Evolutionary conservation across 2,113 vertebrate species (phyloP).

Genomic region (Andinoacara biseriatus): DNA sequence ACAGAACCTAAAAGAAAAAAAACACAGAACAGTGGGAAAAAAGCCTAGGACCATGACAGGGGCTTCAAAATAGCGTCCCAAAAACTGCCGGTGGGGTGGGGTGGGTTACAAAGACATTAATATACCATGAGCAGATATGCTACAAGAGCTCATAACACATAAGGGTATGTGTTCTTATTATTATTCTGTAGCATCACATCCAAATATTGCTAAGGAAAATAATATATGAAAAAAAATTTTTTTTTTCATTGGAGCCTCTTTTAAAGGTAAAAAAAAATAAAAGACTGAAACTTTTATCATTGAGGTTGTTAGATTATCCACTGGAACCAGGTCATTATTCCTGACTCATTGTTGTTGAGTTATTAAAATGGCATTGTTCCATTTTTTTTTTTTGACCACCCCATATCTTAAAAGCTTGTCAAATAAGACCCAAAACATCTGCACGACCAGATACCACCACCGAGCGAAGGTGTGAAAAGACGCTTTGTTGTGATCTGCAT

Average conservation of each 20-base stretch:
- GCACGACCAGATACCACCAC: not conserved
- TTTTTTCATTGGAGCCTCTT: not conserved
- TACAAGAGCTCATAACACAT: not conserved
- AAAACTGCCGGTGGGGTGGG: not conserved
- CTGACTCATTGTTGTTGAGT: not conserved
- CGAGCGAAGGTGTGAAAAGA: conserved; percentile 40
- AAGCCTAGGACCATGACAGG: not conserved
- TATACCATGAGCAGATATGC: not conserved
- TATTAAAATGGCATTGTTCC: conserved; percentile 30
- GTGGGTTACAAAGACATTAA: not conserved
- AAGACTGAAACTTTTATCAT: not conserved
- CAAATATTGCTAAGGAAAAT: not conserved
- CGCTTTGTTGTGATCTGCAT: conserved; percentile 23
- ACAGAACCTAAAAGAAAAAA: too few species aligned
- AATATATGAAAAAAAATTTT: not conserved
- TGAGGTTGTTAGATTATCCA: not conserved
- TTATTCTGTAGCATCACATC: not conserved
- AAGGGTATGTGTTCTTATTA: not conserved
- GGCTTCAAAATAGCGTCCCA: not conserved
- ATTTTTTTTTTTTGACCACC: conserved; percentile 18
- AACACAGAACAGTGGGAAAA: too few species aligned
- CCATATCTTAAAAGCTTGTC: conserved; percentile 32
- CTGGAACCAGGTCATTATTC: not conserved
- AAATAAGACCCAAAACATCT: conserved; percentile 6
- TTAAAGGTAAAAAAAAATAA: not conserved